Percentiles rank a stretch among this genome's conserved stretches.
Evolutionary conservation across 2,888 invertebrate species (phyloP).

Genomic region (Globia sparganii): DNA sequence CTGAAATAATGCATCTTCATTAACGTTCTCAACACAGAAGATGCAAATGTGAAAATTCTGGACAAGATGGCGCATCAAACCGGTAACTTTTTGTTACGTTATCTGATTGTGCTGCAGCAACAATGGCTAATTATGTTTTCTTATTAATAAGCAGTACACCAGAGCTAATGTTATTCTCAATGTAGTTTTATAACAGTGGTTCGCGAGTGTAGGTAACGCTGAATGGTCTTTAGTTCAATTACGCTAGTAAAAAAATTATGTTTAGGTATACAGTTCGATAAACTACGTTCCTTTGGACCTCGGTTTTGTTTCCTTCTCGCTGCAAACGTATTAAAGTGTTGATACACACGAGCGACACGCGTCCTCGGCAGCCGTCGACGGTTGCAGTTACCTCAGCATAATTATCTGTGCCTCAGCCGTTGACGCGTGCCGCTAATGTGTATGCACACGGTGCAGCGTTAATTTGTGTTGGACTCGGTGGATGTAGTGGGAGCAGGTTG

Average conservation of each 20-base stretch:
- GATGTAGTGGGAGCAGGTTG: too few relatives aligned
- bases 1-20: not conserved
- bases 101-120: slow-evolving; percentile 36
- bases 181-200: slow-evolving; percentile 27
- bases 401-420: too few relatives aligned
- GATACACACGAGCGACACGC: too few relatives aligned
- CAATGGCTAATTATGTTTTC: slow-evolving; percentile 48
- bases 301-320: not conserved
- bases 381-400: too few relatives aligned
- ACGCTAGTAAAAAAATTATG: not conserved
- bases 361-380: too few relatives aligned
- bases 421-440: too few relatives aligned
- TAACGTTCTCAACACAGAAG: not conserved
- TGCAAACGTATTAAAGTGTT: not conserved
- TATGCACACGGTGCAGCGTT: too few relatives aligned
- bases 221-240: not conserved
- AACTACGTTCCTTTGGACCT: not conserved
- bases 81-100: slow-evolving; percentile 21
- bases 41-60: slow-evolving; percentile 25
- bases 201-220: not conserved
- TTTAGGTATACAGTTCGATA: not conserved
- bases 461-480: too few relatives aligned
- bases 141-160: slow-evolving; percentile 8
- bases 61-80: slow-evolving; percentile 22
- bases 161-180: slow-evolving; percentile 18